These are phyloP conservation scores for Lasius platythorax DNA, from an alignment of 2,888 invertebrate genomes.

Conservation along the genomic window DNA sequence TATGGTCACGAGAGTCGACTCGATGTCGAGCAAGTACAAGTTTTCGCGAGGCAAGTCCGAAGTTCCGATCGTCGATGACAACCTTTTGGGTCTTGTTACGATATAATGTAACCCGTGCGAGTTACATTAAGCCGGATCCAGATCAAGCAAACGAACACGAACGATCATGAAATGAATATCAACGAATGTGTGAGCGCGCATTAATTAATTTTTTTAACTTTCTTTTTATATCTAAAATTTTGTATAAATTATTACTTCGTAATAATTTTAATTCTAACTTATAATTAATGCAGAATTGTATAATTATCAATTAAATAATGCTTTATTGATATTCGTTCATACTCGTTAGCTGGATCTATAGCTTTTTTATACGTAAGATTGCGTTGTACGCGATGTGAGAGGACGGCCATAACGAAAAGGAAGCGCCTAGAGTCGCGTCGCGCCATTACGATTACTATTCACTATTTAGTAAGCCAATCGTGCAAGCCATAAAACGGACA, in stretches of 20 bases:
- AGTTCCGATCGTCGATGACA: background rate
- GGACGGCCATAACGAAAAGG: slow-evolving; percentile 66
- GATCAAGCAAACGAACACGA: background rate
- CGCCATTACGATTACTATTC: slow-evolving; percentile 50
- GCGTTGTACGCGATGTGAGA: slow-evolving; percentile 7
- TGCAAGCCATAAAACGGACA: slow-evolving; percentile 38
- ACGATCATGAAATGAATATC: background rate
- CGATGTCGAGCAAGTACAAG: slow-evolving; percentile 22
- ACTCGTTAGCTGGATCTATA: background rate
- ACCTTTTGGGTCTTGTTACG: background rate
- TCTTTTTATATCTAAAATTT: background rate
- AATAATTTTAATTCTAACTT: background rate
- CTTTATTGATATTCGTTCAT: background rate
- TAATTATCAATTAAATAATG: background rate
- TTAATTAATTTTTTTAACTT: background rate
- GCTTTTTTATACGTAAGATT: background rate
- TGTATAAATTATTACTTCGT: background rate
- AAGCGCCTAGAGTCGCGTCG: slow-evolving; percentile 48
- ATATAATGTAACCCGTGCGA: background rate
- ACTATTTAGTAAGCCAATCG: slow-evolving; percentile 31
- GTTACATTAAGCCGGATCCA: background rate
- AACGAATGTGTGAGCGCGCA: background rate
- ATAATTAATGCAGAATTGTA: background rate
- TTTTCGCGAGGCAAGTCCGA: slow-evolving; percentile 1
- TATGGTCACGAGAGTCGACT: no score